Evolutionary conservation across 2,113 vertebrate species (phyloP), one percentile per base, ranked within the genome.

Genomic region (Xyliphius kryptos): DNA sequence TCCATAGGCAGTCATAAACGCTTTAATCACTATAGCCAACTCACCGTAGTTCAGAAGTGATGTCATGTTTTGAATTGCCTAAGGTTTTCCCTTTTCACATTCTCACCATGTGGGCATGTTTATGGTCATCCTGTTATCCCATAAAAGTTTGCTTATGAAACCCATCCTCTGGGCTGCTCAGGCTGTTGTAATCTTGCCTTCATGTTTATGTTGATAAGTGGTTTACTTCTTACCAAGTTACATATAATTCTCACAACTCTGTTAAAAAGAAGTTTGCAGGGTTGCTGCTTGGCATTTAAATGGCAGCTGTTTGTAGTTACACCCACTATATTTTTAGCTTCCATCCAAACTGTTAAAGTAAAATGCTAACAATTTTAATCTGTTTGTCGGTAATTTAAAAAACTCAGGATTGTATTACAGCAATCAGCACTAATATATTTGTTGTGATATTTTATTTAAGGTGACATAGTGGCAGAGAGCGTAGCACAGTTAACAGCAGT

Each of bases 21-120:
- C 38, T 57, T 57, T 11, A 14, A 10, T 12, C 36, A 26, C 15
- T 20, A 59, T n/a, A 36, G 2, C 15, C 11, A 9, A 15, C n/a
- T 3, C 6, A 15, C 21, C 22, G 46, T 41, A 9, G 43, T 59
- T 59, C 56, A 59, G 20, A 47, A 46, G 44, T 21, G 7, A 44
- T 9, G 43, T 46, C 46, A 46, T 36, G 43, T 32, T 56, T 40
- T 40, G 32, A 56, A 38, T 56, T 59, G 20, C 56, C 43, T 17
- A 8, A 32, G 38, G 21, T 26, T 58, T 32, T 32, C 4, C 41
- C 3, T 59, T 59, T 44, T 14, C 6, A 58, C 56, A 41, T 47
- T 41, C 56, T 20, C 38, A 44, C n/a, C 14, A 43, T 57, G 43
- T 47, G 14, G 56, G 20, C 26, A 47, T 46, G 21, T 47, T 58